Evolutionary conservation across 2,797 vertebrate genomes (phyloP).

Genomic region (Mastacembelus armatus): DNA sequence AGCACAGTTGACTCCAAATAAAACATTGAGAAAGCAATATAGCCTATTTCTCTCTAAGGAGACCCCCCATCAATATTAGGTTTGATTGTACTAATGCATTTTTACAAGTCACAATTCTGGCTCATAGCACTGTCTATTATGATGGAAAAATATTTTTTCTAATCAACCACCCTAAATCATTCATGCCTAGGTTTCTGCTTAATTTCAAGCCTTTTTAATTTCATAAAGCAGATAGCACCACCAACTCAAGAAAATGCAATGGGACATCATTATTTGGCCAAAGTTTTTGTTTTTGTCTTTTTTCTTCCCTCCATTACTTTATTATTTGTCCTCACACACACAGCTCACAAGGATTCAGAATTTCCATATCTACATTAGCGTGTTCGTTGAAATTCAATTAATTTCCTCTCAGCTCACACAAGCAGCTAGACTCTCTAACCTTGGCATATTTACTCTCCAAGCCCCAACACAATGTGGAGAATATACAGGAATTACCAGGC

Average conservation of each 20-base stretch:
- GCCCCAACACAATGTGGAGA: conserved; percentile 45
- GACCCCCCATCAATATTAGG: conserved; percentile 55
- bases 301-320: conserved; percentile 21
- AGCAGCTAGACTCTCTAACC: conserved; percentile 61
- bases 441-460: conserved; percentile 66
- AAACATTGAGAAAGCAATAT: conserved; percentile 26
- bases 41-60: conserved; percentile 35
- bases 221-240: conserved; percentile 22
- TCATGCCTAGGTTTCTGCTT: conserved; percentile 43
- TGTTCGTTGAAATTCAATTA: conserved; percentile 74
- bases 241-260: conserved; percentile 26
- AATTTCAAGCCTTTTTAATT: conserved; percentile 41
- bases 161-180: conserved; percentile 49
- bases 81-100: conserved; percentile 55
- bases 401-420: conserved; percentile 55
- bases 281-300: conserved; percentile 16
- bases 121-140: conserved; percentile 40
- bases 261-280: conserved; percentile 21
- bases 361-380: conserved; percentile 69
- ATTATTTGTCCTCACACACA: conserved; percentile 48
- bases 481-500: conserved; percentile 52
- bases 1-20: conserved; percentile 51
- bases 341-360: conserved; percentile 42
- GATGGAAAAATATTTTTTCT: conserved; percentile 35
- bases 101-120: conserved; percentile 37